phyloP scores from a whole-genome alignment of 2,113 vertebrate genomes.

The Sardina pilchardus region DNA sequence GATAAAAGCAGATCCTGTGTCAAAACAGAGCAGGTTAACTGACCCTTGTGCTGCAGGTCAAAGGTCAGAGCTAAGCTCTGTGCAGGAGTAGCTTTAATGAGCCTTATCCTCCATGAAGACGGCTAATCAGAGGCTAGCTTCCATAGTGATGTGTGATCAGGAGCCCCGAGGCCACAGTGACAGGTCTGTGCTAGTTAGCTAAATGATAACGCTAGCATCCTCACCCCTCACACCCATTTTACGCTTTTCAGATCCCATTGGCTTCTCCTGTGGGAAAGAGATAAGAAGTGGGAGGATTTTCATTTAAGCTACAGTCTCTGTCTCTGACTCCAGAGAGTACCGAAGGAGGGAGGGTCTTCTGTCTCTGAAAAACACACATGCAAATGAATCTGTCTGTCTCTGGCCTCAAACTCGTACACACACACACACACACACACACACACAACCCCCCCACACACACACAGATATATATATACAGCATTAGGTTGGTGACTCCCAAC shows the following conservation, averaged over 20 bases:
- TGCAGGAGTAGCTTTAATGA: constrained; percentile 51
- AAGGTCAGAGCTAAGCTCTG: constrained; percentile 65
- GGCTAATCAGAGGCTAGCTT: constrained; percentile 72
- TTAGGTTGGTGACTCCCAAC: constrained; percentile 30
- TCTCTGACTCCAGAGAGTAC: constrained; percentile 63
- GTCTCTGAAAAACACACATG: constrained; percentile 30
- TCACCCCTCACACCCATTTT: constrained; percentile 91
- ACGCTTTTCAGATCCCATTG: constrained; percentile 96
- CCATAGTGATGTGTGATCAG: constrained; percentile 67
- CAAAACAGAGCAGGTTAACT: constrained; percentile 49
- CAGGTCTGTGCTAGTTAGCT: constrained; percentile 65
- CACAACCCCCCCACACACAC: not conserved
- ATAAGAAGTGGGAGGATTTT: constrained; percentile 91
- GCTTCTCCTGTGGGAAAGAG: constrained; percentile 91
- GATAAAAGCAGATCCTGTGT: not conserved
- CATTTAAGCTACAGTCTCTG: constrained; percentile 74
- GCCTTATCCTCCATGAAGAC: constrained; percentile 69
- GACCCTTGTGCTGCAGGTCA: constrained; percentile 56
- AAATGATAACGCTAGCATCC: constrained; percentile 81
- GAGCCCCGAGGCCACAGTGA: constrained; percentile 59
- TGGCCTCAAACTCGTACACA: not conserved
- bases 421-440: constrained; percentile 13
- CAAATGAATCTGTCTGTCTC: constrained; percentile 26
- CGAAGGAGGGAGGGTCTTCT: not conserved
- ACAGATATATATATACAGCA: not conserved